A percentile compares a stretch with the other conserved stretches of the same genome.
Conservation (phyloP, 2,113 vertebrate species). For the Alexandromys fortis region DNA sequence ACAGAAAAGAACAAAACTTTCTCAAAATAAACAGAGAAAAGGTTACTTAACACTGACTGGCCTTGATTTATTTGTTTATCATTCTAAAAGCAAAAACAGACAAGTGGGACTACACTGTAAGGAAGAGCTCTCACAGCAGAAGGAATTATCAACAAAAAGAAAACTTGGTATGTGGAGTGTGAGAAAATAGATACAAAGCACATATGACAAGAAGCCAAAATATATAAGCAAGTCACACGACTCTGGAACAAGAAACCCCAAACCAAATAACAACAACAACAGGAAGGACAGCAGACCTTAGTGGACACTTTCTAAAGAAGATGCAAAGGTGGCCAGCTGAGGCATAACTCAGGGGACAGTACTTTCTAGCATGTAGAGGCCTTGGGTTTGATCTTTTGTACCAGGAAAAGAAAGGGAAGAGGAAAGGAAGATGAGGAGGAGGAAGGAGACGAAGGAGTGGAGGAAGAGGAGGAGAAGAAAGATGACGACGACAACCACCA, state of each 20-base stretch:
- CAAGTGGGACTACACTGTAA: not conserved
- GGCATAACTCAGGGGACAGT: not conserved
- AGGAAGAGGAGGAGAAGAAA: not conserved
- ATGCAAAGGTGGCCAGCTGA: not conserved
- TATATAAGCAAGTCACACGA: not conserved
- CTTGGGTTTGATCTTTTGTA: not conserved
- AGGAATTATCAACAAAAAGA: not conserved
- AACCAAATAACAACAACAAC: not conserved
- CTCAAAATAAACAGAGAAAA: not conserved
- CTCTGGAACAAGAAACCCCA: not conserved
- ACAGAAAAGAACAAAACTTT: not conserved
- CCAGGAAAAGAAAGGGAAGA: not conserved
- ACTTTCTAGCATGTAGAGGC: not conserved
- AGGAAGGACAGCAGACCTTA: not conserved
- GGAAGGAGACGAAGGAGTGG: not conserved
- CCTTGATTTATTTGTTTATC: not conserved
- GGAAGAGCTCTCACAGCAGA: not conserved
- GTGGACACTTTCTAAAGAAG: not conserved
- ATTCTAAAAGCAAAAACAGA: not conserved
- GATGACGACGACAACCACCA: not conserved
- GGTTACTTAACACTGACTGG: not conserved
- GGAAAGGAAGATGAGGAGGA: not conserved
- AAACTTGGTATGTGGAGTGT: not conserved
- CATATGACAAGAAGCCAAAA: not conserved
- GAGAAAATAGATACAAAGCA: not conserved